Evolutionary conservation across 2,113 vertebrate genomes (phyloP).

Genomic region (Abramis brama): DNA sequence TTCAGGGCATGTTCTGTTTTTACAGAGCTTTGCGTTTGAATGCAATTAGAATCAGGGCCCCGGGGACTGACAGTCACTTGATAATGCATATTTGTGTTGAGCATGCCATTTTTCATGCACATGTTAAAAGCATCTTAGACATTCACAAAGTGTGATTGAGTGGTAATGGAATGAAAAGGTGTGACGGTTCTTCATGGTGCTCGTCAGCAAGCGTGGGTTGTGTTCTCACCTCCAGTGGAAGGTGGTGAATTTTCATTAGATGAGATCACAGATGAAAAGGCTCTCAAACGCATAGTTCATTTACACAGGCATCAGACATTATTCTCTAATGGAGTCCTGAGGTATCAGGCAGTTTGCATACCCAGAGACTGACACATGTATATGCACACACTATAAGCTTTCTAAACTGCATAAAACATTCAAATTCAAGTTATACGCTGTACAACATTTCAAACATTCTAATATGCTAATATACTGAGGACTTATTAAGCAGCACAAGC

Average conservation of each 20-base stretch:
- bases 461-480: constrained; percentile 9
- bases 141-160: constrained; percentile 8
- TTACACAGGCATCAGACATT: constrained; percentile 16
- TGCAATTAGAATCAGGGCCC: not conserved
- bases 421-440: not conserved
- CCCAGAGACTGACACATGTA: constrained; percentile 2
- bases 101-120: not conserved
- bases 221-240: constrained; percentile 23
- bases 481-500: not conserved
- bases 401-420: not conserved
- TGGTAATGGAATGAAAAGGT: constrained; percentile 4
- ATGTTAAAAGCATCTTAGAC: constrained; percentile 39
- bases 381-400: not conserved
- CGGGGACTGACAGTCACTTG: not conserved
- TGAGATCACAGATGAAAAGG: constrained; percentile 28
- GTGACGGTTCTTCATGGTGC: constrained; percentile 8
- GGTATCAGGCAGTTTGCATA: not conserved
- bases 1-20: constrained; percentile 13
- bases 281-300: constrained; percentile 21
- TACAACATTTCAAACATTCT: not conserved
- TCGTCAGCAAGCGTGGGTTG: constrained; percentile 19
- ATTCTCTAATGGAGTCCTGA: constrained; percentile 26
- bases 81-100: constrained; percentile 1
- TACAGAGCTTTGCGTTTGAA: not conserved
- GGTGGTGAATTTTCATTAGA: constrained; percentile 28